Evolutionary conservation across 2,797 vertebrate genomes (phyloP).

Genomic region (Psittacula derbiana): DNA sequence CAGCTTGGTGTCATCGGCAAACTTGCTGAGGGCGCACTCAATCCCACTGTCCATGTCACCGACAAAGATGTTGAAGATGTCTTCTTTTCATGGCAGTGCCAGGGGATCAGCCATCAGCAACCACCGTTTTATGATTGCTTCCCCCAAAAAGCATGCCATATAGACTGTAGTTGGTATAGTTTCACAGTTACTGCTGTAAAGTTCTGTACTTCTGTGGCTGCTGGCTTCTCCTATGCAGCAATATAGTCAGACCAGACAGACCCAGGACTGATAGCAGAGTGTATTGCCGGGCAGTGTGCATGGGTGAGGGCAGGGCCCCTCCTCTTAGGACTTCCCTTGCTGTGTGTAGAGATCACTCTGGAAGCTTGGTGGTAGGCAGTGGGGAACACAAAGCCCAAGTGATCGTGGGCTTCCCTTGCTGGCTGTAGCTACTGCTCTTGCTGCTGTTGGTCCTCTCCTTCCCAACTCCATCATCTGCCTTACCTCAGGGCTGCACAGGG

Average conservation of each 20-base stretch:
- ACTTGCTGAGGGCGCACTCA: no score
- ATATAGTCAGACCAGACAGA: background rate
- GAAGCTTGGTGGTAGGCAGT: background rate
- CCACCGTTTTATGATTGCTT: background rate
- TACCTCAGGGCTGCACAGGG: background rate
- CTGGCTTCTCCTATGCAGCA: background rate
- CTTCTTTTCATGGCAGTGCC: background rate
- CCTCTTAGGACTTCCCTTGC: background rate
- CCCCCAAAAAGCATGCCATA: background rate
- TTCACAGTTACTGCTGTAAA: background rate
- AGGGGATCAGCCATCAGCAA: background rate
- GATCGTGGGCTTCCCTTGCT: background rate
- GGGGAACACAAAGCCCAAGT: no score
- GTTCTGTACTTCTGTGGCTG: background rate
- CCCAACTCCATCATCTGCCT: accelerated
- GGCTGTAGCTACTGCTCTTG: background rate
- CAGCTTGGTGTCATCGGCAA: no score
- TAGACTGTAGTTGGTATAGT: background rate
- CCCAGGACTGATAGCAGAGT: accelerated
- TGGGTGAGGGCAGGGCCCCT: background rate
- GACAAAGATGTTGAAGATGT: no score
- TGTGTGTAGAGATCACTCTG: accelerated
- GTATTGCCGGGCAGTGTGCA: accelerated
- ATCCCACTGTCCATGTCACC: no score
- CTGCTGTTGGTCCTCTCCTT: background rate